Conservation (phyloP, 2,797 vertebrate genomes). For the Nothura maculosa region DNA sequence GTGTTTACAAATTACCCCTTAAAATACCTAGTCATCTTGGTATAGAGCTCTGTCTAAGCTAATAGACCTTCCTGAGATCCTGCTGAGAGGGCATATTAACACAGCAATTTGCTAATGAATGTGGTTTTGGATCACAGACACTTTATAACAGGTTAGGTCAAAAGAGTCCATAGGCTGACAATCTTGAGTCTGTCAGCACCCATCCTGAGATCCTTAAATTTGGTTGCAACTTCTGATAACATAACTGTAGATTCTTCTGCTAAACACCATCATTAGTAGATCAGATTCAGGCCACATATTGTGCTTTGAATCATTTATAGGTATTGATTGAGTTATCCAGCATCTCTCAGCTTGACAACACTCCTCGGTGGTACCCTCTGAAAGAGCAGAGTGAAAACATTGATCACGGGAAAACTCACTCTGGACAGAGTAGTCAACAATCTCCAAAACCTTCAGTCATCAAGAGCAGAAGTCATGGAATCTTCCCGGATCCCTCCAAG, state of each 20-base stretch:
- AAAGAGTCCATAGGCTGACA: background rate
- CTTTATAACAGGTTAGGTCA: background rate
- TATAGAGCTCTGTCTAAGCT: background rate
- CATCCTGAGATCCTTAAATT: background rate
- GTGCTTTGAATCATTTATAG: conserved; percentile 74
- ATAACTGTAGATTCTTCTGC: background rate
- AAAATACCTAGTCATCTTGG: background rate
- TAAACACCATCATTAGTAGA: background rate
- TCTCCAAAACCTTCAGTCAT: conserved; percentile 96
- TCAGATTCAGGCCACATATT: background rate
- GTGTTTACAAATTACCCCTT: background rate
- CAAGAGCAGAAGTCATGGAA: conserved; percentile 98
- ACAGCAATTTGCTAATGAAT: background rate
- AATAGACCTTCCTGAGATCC: background rate
- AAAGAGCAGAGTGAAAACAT: conserved; percentile 96
- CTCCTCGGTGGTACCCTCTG: conserved; percentile 93
- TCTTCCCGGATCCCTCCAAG: conserved; percentile 97
- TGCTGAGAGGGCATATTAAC: background rate
- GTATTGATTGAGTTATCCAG: conserved; percentile 96
- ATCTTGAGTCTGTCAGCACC: background rate
- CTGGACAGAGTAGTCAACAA: conserved; percentile 87
- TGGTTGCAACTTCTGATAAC: background rate
- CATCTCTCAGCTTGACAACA: conserved; percentile 92
- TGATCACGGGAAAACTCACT: conserved; percentile 90
- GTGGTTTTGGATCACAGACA: background rate